These are phyloP conservation scores for Gerris lacustris DNA, from an alignment of 2,888 invertebrate genomes.

Conservation along the genomic window DNA sequence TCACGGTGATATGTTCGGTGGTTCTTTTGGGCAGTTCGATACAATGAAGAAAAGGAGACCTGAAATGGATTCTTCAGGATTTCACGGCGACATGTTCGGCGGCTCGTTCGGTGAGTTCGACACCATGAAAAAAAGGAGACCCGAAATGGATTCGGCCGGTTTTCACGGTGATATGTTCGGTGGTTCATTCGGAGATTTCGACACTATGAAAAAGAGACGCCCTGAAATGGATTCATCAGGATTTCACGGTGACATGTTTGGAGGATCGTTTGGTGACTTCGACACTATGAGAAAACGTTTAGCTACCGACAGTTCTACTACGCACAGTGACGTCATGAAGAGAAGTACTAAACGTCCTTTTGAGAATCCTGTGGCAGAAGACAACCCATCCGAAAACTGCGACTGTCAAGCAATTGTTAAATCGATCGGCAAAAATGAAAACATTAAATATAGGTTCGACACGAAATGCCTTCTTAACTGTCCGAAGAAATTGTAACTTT, in stretches of 20 bases:
- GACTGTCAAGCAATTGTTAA: background rate
- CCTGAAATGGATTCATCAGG: slow-evolving; percentile 33
- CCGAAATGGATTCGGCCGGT: slow-evolving; percentile 33
- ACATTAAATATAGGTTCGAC: background rate
- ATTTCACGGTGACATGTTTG: slow-evolving; percentile 35
- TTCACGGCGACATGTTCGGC: slow-evolving; percentile 34
- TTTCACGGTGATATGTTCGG: slow-evolving; percentile 35
- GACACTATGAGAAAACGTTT: slow-evolving; percentile 33
- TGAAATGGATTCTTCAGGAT: slow-evolving; percentile 33
- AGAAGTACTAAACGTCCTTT: slow-evolving; percentile 20
- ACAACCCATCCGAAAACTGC: background rate
- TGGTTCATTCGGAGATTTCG: slow-evolving; percentile 34
- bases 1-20: slow-evolving; percentile 34
- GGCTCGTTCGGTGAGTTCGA: slow-evolving; percentile 33
- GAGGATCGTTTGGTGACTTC: slow-evolving; percentile 34
- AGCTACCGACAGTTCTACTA: slow-evolving; percentile 32
- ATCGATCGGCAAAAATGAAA: background rate
- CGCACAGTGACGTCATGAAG: slow-evolving; percentile 33
- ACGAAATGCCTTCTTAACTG: background rate
- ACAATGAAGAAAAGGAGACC: slow-evolving; percentile 34
- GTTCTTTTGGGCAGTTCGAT: slow-evolving; percentile 35
- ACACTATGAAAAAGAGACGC: slow-evolving; percentile 31
- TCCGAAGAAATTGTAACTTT: background rate
- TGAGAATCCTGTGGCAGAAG: background rate
- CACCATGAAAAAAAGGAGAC: slow-evolving; percentile 31